These are phyloP conservation scores for Ostrea edulis DNA, from an alignment of 1,140 invertebrate genomes.

Conservation along the genomic window DNA sequence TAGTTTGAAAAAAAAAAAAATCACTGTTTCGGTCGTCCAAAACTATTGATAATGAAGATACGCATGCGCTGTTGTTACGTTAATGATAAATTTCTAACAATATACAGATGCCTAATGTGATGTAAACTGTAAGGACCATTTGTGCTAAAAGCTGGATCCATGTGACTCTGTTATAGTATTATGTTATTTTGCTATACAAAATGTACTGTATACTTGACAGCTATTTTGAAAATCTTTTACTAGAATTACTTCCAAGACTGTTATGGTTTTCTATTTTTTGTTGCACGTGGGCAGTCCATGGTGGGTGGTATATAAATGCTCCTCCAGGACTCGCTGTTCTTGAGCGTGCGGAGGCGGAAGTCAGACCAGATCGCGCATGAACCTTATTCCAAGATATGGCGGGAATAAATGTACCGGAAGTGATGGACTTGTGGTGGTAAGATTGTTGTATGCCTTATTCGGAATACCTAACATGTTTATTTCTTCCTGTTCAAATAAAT, in stretches of 20 bases:
- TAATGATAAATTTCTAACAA: not conserved
- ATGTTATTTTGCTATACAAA: not conserved
- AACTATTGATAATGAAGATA: too few species aligned
- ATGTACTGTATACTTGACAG: too few species aligned
- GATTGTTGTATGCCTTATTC: not conserved
- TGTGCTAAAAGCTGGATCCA: not conserved
- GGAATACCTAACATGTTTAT: not conserved
- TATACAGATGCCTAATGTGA: not conserved
- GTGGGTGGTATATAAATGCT: not conserved
- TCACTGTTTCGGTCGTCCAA: not conserved
- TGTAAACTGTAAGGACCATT: not conserved
- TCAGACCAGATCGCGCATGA: not conserved
- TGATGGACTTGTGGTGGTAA: not conserved
- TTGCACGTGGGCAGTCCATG: not conserved
- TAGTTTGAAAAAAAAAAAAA: too few species aligned
- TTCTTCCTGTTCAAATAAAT: not conserved
- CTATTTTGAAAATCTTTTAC: too few species aligned
- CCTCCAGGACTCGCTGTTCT: not conserved
- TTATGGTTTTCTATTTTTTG: not conserved
- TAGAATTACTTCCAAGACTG: too few species aligned
- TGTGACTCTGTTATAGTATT: not conserved
- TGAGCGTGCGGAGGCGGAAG: not conserved
- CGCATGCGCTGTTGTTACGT: too few species aligned
- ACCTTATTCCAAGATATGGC: not conserved
- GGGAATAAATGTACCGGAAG: not conserved